Conservation (phyloP, 2,797 vertebrate genomes). For the Enteromius trimaculatus region DNA sequence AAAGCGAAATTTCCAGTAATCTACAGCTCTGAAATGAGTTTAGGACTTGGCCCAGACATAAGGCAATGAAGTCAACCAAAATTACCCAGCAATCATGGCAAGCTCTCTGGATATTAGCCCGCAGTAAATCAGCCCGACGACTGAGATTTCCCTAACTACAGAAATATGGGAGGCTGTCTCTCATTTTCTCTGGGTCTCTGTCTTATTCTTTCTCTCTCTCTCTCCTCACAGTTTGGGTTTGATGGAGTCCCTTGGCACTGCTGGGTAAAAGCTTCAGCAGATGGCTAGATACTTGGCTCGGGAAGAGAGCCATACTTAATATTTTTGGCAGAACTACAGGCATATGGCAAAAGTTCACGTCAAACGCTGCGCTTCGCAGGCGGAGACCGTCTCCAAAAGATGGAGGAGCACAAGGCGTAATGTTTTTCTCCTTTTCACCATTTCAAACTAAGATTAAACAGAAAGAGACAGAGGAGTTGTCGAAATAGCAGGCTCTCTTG, state of each 20-base stretch:
- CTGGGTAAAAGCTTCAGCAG: slow-evolving; percentile 81
- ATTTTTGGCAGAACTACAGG: slow-evolving; percentile 79
- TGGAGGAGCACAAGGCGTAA: slow-evolving; percentile 61
- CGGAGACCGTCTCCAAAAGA: slow-evolving; percentile 63
- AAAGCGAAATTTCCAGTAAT: slow-evolving; percentile 44
- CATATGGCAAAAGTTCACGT: slow-evolving; percentile 79
- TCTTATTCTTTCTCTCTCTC: slow-evolving; percentile 12
- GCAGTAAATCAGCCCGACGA: slow-evolving; percentile 69
- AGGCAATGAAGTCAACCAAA: slow-evolving; percentile 69
- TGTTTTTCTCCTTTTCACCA: slow-evolving; percentile 23
- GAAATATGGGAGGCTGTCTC: slow-evolving; percentile 74
- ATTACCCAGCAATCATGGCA: slow-evolving; percentile 69
- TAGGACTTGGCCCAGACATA: slow-evolving; percentile 67
- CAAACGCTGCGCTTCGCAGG: slow-evolving; percentile 73
- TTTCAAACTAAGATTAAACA: slow-evolving; percentile 60
- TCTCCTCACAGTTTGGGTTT: slow-evolving; percentile 74
- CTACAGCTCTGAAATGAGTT: slow-evolving; percentile 35
- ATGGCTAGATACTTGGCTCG: slow-evolving; percentile 80
- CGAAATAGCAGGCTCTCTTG: slow-evolving; percentile 68
- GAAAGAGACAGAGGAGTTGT: slow-evolving; percentile 63
- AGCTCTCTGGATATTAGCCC: slow-evolving; percentile 66
- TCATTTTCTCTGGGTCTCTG: slow-evolving; percentile 32
- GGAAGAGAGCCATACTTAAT: slow-evolving; percentile 78
- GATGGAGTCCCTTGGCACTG: slow-evolving; percentile 76
- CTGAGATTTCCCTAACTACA: slow-evolving; percentile 70